A percentile compares a stretch with the other conserved stretches of the same genome.
phyloP scores from a whole-genome alignment of 2,888 invertebrate species.

The Drosophila mercatorum region DNA sequence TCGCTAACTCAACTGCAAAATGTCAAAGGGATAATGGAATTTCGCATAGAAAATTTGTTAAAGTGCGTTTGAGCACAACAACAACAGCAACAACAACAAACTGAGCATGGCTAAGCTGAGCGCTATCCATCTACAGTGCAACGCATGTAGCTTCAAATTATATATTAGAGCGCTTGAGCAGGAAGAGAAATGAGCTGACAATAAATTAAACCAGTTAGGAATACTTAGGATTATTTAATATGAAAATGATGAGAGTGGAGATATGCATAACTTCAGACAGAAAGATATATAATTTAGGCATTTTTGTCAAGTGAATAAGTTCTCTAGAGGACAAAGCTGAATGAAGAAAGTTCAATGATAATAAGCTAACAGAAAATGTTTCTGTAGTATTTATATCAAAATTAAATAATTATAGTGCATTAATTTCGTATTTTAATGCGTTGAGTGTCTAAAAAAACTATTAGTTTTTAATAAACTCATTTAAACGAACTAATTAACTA shows the following conservation, averaged over 20 bases:
- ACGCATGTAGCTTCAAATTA: neutral
- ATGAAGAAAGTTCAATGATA: too few relatives aligned
- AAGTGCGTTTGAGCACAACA: slow-evolving; percentile 40
- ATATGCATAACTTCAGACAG: neutral
- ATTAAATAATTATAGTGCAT: too few relatives aligned
- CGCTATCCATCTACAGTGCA: slow-evolving; percentile 4
- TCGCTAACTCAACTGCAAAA: slow-evolving; percentile 67
- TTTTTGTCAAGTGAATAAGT: neutral
- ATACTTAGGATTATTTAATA: neutral
- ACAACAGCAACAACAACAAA: neutral
- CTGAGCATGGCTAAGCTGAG: neutral
- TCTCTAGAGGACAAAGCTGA: too few relatives aligned
- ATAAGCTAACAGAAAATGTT: too few relatives aligned
- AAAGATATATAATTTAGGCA: neutral
- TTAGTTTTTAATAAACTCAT: too few relatives aligned
- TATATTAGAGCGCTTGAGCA: neutral
- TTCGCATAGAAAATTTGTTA: slow-evolving; percentile 46
- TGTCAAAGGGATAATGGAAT: slow-evolving; percentile 73
- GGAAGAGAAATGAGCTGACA: neutral
- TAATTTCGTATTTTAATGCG: too few relatives aligned
- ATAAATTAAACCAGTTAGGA: neutral
- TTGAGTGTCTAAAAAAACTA: too few relatives aligned
- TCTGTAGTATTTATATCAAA: too few relatives aligned
- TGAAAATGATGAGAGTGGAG: neutral
- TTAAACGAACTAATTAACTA: too few relatives aligned